phyloP scores from a whole-genome alignment of 1,140 invertebrate genomes.

The Lepidurus apus region DNA sequence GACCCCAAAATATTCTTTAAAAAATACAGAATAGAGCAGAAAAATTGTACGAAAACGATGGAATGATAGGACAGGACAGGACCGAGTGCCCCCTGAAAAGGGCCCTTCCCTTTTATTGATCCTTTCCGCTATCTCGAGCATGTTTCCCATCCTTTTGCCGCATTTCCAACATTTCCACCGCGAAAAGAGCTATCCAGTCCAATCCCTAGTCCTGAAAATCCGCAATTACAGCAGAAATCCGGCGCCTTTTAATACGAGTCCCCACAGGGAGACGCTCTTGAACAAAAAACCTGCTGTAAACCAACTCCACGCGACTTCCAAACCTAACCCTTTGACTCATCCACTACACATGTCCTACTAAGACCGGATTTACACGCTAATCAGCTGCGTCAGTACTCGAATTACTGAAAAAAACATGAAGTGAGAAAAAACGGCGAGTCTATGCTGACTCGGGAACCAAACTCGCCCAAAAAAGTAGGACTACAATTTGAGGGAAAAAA shows the following conservation, averaged over 20 bases:
- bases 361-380: too few relatives aligned
- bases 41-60: too few relatives aligned
- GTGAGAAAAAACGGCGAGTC: too few relatives aligned
- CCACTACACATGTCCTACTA: too few relatives aligned
- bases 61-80: too few relatives aligned
- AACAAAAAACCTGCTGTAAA: neutral
- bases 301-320: neutral
- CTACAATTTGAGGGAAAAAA: too few relatives aligned
- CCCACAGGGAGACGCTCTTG: neutral
- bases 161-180: constrained; percentile 3
- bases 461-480: too few relatives aligned
- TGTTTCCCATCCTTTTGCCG: neutral
- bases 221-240: constrained; percentile 5
- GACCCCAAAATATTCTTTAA: too few relatives aligned
- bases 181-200: neutral
- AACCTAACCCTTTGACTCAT: neutral
- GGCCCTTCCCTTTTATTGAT: constrained; percentile 15
- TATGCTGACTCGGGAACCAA: too few relatives aligned
- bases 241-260: neutral
- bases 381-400: too few relatives aligned
- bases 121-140: neutral
- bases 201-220: neutral
- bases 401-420: too few relatives aligned
- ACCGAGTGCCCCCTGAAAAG: neutral
- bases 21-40: too few relatives aligned